Percentiles rank a stretch among this genome's conserved stretches.
These are phyloP conservation scores for Thymelicus sylvestris DNA, from an alignment of 2,888 invertebrate genomes.

Conservation along the genomic window DNA sequence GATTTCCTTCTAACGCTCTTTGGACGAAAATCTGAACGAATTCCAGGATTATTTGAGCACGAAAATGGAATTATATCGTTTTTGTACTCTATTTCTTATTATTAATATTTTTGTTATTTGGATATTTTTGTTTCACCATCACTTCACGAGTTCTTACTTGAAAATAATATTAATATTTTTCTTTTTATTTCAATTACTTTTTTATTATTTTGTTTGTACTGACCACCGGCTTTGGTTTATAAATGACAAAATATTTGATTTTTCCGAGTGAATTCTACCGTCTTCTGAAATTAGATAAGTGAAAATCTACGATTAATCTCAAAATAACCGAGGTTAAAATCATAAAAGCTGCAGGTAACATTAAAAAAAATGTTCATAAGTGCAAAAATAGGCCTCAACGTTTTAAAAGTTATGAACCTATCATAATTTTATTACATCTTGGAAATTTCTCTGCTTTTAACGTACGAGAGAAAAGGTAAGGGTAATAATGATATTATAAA, in stretches of 20 bases:
- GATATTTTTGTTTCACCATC: not conserved
- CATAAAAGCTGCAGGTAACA: too few relatives aligned
- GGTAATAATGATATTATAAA: slow-evolving; percentile 5
- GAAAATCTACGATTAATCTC: too few relatives aligned
- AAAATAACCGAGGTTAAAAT: too few relatives aligned
- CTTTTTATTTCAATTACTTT: too few relatives aligned
- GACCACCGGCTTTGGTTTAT: too few relatives aligned
- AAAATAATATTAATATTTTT: too few relatives aligned
- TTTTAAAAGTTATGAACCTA: not conserved
- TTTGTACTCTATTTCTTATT: slow-evolving; percentile 1
- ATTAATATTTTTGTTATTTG: not conserved
- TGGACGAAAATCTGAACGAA: slow-evolving; percentile 14
- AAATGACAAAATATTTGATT: too few relatives aligned
- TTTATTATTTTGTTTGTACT: too few relatives aligned
- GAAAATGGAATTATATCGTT: slow-evolving; percentile 3
- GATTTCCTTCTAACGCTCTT: slow-evolving; percentile 14
- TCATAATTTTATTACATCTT: not conserved
- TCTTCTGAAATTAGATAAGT: too few relatives aligned
- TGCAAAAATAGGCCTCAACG: not conserved
- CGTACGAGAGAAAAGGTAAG: not conserved
- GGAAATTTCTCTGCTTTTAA: not conserved
- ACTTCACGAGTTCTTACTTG: too few relatives aligned
- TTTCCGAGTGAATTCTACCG: too few relatives aligned
- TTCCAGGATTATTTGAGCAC: slow-evolving; percentile 14
- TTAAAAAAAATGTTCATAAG: too few relatives aligned